Evolutionary conservation across 23 tunicate species (phyloP), one percentile per base, ranked within the genome.

Genomic region (Clavelina lepadiformis): DNA sequence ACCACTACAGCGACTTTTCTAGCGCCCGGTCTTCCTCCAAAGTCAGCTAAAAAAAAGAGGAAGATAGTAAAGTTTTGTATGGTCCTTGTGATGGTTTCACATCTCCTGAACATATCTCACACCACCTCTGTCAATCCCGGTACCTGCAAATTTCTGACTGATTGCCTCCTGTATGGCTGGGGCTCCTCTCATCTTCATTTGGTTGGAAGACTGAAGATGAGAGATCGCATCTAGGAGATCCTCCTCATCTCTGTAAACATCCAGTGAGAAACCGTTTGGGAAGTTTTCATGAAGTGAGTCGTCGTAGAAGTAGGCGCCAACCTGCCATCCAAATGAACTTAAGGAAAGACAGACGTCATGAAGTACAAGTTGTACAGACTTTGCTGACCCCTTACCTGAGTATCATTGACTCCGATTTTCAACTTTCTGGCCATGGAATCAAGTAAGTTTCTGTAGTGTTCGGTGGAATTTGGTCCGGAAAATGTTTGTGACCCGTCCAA

Each of bases 401-500:
- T 68, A 27, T 68, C 23, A 33, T 51, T 29, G 25, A 35, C 0
- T 11, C 74, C 79, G 20, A 73, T 29, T 31, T 32, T 44, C 13
- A 73, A 46, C 30, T 33, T 32, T 46, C 30, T 45, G 3, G 28
- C 61, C 8, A 73, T 0, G 24, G 32, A 44, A 28, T 58, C 25
- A 2, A 73, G 23, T 2, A 73, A 28, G 23, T 33, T 30, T 34
- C 47, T 73, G 46, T 73, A 38, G 5, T 56, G 21, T 29, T 19
- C 29, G 6, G 31, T 5, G 3, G 34, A 66, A 56, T 23, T 27
- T 36, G 20, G 6, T 3, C 65, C 47, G 13, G 30, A 25, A 1
- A 21, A 35, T 0, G 33, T 26, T 27, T 21, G 13, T 5, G 69
- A 38, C 22, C 83, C 75, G 41, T 78, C 83, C 38, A 78, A 67